These are phyloP conservation scores for Caenorhabditis parvicauda DNA, from an alignment of 2,888 invertebrate genomes.

Conservation along the genomic window DNA sequence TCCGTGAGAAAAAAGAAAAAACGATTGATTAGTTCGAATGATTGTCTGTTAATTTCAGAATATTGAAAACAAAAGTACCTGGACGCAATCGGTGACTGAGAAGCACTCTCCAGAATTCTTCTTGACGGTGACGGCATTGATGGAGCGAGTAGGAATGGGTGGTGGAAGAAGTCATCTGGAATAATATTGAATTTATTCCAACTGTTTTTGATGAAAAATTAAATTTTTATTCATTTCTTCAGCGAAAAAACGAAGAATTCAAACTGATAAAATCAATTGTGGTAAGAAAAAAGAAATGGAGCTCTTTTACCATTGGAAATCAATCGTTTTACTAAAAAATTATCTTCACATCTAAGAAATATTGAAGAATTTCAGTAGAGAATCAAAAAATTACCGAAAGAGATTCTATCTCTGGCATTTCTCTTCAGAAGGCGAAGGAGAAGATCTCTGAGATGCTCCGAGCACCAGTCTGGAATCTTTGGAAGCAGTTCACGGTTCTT, in stretches of 20 bases:
- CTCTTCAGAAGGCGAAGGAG: conserved; percentile 77
- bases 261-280: neutral
- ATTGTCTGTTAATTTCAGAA: neutral
- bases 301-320: neutral
- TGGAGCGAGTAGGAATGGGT: conserved; percentile 73
- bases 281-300: neutral
- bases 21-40: no score
- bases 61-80: neutral
- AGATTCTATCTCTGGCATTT: conserved; percentile 89
- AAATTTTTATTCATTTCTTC: neutral
- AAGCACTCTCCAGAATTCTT: conserved; percentile 40
- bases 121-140: conserved; percentile 43
- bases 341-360: neutral
- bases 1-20: no score
- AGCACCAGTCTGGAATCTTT: conserved; percentile 85
- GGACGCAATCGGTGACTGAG: conserved; percentile 25
- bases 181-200: conserved; percentile 17
- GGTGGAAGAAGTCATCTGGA: conserved; percentile 83
- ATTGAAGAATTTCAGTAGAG: neutral
- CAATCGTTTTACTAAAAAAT: neutral
- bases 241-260: neutral
- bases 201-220: neutral
- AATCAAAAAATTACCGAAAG: conserved; percentile 72
- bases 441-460: conserved; percentile 82
- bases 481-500: conserved; percentile 72